phyloP scores from a whole-genome alignment of 1,140 invertebrate genomes.

The Planococcus citri region DNA sequence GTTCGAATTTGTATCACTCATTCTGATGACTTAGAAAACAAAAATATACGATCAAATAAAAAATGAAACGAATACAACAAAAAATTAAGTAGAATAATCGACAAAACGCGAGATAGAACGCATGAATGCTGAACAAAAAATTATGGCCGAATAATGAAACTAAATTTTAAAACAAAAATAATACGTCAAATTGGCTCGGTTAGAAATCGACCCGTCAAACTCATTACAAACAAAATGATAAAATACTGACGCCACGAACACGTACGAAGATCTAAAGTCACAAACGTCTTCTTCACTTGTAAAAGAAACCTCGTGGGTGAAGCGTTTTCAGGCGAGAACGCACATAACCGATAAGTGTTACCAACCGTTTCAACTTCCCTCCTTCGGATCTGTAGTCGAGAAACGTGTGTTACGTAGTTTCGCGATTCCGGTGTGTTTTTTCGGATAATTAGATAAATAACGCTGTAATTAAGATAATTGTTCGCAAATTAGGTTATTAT shows the following conservation, averaged over 20 bases:
- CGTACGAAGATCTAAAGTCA: conserved; percentile 10
- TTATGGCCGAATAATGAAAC: background rate
- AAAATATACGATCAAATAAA: background rate
- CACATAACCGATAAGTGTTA: conserved; percentile 1
- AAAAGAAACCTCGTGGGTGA: conserved; percentile 18
- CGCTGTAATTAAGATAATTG: no score
- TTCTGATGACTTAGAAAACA: conserved; percentile 21
- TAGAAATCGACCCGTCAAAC: background rate
- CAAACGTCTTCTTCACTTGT: conserved; percentile 14
- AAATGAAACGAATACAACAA: background rate
- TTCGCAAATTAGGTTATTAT: no score
- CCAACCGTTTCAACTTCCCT: background rate
- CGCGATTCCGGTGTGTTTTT: no score
- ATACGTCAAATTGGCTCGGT: background rate
- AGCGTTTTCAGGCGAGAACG: conserved; percentile 9
- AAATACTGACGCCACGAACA: conserved; percentile 4
- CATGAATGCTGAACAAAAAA: background rate
- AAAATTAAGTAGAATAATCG: conserved; percentile 14
- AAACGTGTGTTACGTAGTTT: background rate
- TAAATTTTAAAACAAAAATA: conserved; percentile 4
- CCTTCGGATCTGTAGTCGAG: background rate
- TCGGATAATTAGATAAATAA: no score
- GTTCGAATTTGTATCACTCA: conserved; percentile 23
- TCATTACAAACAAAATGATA: background rate
- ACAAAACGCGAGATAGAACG: background rate